These are phyloP conservation scores for Triplophysa siluroides DNA, from an alignment of 2,113 vertebrate genomes.

Conservation along the genomic window DNA sequence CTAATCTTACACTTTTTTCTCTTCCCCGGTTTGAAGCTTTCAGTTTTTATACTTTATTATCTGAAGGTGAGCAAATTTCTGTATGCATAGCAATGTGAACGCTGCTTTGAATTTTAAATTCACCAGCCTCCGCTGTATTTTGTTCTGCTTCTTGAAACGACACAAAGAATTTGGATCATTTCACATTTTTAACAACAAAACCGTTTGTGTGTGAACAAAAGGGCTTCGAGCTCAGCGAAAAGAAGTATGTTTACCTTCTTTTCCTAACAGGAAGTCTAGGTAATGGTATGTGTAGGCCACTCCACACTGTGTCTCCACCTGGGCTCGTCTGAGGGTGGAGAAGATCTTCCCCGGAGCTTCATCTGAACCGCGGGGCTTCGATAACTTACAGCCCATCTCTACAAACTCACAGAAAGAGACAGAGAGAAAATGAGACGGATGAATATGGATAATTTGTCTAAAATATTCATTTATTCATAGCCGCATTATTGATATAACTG, in stretches of 20 bases:
- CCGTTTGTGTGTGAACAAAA: neutral
- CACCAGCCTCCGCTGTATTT: neutral
- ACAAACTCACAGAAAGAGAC: conserved; percentile 52
- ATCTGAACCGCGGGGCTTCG: conserved; percentile 86
- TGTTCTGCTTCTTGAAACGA: neutral
- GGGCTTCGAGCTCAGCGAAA: neutral
- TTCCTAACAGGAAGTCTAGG: conserved; percentile 90
- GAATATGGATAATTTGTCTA: conserved; percentile 37
- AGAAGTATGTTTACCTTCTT: conserved; percentile 73
- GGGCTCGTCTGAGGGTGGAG: conserved; percentile 90
- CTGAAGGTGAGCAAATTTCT: conserved; percentile 4
- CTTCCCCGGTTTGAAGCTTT: conserved; percentile 17
- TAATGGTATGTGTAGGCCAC: conserved; percentile 91
- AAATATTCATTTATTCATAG: conserved; percentile 50
- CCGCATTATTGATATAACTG: conserved; percentile 43
- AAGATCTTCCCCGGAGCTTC: conserved; percentile 94
- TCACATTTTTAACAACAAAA: neutral
- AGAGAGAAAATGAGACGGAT: conserved; percentile 22
- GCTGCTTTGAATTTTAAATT: conserved; percentile 17
- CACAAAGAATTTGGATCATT: neutral
- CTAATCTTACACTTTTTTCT: conserved; percentile 32
- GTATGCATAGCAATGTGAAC: conserved; percentile 14
- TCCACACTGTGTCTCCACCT: conserved; percentile 93
- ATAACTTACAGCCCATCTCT: conserved; percentile 92
- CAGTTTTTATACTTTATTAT: conserved; percentile 32